Base-by-base conservation (phyloP, 1,140 invertebrate genomes). In the Ephestia elutella region DNA sequence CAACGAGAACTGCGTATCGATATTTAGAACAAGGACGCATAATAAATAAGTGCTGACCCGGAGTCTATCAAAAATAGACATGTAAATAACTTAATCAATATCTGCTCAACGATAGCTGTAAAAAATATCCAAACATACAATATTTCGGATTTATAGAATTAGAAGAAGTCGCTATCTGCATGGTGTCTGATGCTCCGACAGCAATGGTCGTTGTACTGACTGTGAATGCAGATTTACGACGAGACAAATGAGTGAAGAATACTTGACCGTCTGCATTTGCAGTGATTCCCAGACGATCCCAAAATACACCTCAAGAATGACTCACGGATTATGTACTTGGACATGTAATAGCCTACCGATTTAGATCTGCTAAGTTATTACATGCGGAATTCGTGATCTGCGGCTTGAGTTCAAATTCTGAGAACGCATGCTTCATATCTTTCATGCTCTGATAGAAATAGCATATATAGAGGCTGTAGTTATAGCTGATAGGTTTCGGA, bases 281-380 rank as follows among this genome's bases (percentile, higher is more conserved):
- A 73, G 63, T 75, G 68, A 82, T 77, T 72, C 73, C 56, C 74
- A 84, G 78, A 82, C 78, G 80, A 54, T 75, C 77, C 70, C 57
- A 63, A 82, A 84, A 86, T 86, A 81, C 66, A 71, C 49, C 55
- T 61, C 59, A 63, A 38, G 59, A 70, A 73, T 80, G 79, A 83
- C 64, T 85, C 80, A 85, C 59, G 15, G 15, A 17, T 44, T 44
- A 44, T 44, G 38, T 44, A 15, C 38, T 44, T 44, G 38, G 2
- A 44, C 38, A 13, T 44, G 38, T 44, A 44, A 44, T 44, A 15
- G 38, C 5, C n/a, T 15, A 44, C 38, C 38, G 38, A 44, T 44
- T 44, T 44, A 44, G 38, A 44, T 17, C 38, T 44, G 38, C 38
- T 44, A 56, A 48, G 21, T 56, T 54, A 44, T 25, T 30, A 54